Evolutionary conservation across 2,888 invertebrate genomes (phyloP), one percentile per base, ranked within the genome.

Genomic region (Epinotia brunnichana): DNA sequence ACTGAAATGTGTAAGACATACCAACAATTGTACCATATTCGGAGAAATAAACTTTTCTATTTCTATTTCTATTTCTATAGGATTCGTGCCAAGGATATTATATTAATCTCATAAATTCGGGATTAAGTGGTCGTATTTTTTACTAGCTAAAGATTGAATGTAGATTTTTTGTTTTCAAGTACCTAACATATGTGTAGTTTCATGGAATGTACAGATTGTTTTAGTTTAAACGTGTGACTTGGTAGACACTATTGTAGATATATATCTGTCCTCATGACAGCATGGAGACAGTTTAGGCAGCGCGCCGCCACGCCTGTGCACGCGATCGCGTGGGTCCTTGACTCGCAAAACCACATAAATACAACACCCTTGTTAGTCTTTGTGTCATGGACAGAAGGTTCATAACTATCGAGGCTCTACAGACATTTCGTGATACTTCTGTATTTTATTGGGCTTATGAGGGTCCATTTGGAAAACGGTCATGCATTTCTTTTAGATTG

Each of bases 251-350:
- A 24, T 48, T 48, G 48, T 51, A 51, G 62, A n/a, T 62, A 48
- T 61, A n/a, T 24, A 24, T 2, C 61, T 44, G 4, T 7, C 41
- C 48, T 9, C 19, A 15, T 62, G 62, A 62, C 48, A 62, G 7
- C 62, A 51, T 62, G 61, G 21, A 41, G 44, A 61, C 61, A 61
- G 61, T 61, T 60, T 60, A 29, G 62, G 48, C 48, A 29, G 29
- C 62, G 29, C 62, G 24, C 17, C 62, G 29, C 62, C 62, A 48
- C 62, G 48, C 24, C 41, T 41, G n/a, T n/a, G 41, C 66, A 72
- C 72, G 72, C 72, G 72, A 72, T 72, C 72, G 68, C 72, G 72
- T 72, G 72, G 54, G 35, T 48, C 61, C 67, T 62, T 57, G 68
- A 68, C 67, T 62, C 24, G 10, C 24, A 39, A 67, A 41, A 57